Base-by-base conservation (phyloP, 2,113 vertebrate species). In the Stomatorhinus ivindoensis region DNA sequence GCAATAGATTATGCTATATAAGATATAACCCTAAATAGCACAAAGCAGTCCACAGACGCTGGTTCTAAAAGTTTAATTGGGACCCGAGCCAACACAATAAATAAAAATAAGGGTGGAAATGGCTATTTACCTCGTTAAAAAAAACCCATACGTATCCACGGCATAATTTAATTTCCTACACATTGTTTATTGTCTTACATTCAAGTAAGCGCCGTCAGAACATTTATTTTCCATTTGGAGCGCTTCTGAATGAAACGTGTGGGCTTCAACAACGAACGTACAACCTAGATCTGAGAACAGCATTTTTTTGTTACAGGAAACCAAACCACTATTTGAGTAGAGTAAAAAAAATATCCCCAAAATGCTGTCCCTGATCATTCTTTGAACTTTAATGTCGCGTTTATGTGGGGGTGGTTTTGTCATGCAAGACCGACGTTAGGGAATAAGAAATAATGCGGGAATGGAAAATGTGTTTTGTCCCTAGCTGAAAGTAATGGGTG, bases 241-340 rank as follows among this genome's bases (percentile, higher is more conserved):
- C 55, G 88, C 80, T 84, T 58, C 50, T 61, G 76, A 39, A 69
- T 39, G 65, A 88, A 88, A 73, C 46, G 88, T 89, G 80, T 85
- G 51, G 88, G 51, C 88, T 84, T 50, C 50, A 44, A 42, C 9
- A 42, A 87, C 87, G 55, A 87, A 44, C 55, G 39, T 55, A 87
- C 85, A 51, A 65, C 87, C 35, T 80, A 84, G 88, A 89, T 89
- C 80, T 85, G 51, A 85, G 88, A 84, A 61, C 24, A 39, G 73
- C 19, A 13, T 48, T 83, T 80, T 83, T 82, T 53, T 73, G n/a
- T 82, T 89, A 39, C 76, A 89, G 53, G 50, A 89, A 83, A 53
- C 88, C 46, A n/a, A 76, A 88, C 27, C 47, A 73, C 88, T 50
- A 42, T 48, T 47, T 83, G 35, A 50, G 69, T 47, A 55, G 48